Conservation (phyloP, 2,797 vertebrate genomes). For the Microctenopoma steveboyesi region DNA sequence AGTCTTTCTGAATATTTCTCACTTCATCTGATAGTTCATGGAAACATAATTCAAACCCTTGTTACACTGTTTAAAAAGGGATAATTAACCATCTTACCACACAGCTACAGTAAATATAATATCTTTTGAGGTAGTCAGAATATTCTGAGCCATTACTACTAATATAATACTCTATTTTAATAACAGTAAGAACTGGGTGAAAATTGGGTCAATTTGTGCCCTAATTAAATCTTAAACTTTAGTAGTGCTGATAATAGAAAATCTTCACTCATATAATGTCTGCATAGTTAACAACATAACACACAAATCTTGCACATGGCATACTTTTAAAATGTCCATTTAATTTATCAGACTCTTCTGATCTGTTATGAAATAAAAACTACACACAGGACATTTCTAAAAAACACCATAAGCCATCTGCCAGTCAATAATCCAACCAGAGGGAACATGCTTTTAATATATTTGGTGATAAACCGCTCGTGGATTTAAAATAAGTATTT, state of each 20-base stretch:
- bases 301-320: background rate
- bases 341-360: slow-evolving; percentile 13
- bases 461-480: slow-evolving; percentile 25
- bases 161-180: background rate
- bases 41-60: background rate
- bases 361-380: slow-evolving; percentile 10
- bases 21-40: background rate
- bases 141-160: background rate
- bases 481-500: slow-evolving; percentile 24
- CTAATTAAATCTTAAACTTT: background rate
- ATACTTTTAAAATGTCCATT: slow-evolving; percentile 5
- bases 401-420: slow-evolving; percentile 10
- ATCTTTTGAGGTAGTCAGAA: background rate
- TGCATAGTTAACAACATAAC: background rate
- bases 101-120: background rate
- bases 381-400: background rate
- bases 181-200: background rate
- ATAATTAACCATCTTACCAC: background rate
- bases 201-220: too few relatives aligned
- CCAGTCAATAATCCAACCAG: slow-evolving; percentile 12
- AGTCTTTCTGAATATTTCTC: background rate
- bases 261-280: too few relatives aligned
- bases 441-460: slow-evolving; percentile 15
- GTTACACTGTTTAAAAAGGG: background rate
- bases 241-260: background rate